Evolutionary conservation across 2,113 vertebrate genomes (phyloP), one percentile per base, ranked within the genome.

Genomic region (Melanocharis versteri): DNA sequence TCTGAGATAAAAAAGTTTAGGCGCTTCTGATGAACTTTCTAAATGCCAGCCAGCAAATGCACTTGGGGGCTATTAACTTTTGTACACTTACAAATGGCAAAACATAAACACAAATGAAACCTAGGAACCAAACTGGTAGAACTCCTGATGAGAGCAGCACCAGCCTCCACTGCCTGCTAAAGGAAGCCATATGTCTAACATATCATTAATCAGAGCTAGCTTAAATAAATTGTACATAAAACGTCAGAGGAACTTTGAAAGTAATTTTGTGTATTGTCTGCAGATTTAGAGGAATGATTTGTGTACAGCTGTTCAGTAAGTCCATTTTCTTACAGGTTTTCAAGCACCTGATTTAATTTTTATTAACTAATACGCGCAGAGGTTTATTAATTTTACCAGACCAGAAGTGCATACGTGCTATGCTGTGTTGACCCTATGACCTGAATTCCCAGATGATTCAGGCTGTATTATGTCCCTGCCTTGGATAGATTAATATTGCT

Each of bases 21-120:
- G 48, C 79, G 85, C 13, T 96, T 73, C 93, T 95, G 75, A 88
- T 96, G 96, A 98, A 97, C 96, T 97, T 98, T 96, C 57, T 90
- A 96, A 98, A 97, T 96, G 81, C 75, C 92, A 97, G 62, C n/a
- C 33, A 91, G 61, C 87, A 97, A 87, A 78, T 90, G 58, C 35
- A 40, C 53, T 50, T 83, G 39, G 37, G 90, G n/a, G 30, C 60
- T 94, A 62, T 94, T 96, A 97, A 90, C 72, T 97, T 94, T 84
- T 24, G 7, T 64, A 69, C 47, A 78, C 62, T 96, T 95, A 44
- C 8, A 48, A 62, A 64, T 77, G 42, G 16, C 35, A 70, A 70
- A 83, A 50, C 56, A 54, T 15, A 69, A 53, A 90, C 22, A 44
- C 42, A 89, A 86, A 70, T 60, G 62, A 94, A 95, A 96, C 24